Evolutionary conservation across 2,888 invertebrate genomes (phyloP), one percentile per base, ranked within the genome.

Genomic region (Malachius bipustulatus): DNA sequence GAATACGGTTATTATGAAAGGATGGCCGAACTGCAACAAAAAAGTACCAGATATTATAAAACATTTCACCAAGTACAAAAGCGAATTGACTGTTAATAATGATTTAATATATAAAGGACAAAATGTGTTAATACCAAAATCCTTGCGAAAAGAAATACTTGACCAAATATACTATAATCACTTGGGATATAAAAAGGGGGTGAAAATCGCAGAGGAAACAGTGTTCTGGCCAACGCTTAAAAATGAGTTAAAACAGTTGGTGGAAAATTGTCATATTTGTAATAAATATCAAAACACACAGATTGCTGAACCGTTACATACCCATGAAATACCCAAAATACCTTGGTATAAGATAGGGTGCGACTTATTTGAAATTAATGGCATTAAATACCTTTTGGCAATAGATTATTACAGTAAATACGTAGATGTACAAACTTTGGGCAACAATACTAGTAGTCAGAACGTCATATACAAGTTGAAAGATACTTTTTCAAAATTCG

Each of bases 371-470:
- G 30, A 44, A 35, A 16, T 36, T n/a, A 16, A 38, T n/a, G 30
- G 15, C n/a, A 19, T 15, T 11, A 36, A 39, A 24, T 42, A 38
- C 16, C 12, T 39, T 15, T 12, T 41, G 13, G 26, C 37, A 6
- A 30, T 42, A 4, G 40, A 43, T 27, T 36, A 40, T 38, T 43
- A 32, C 32, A 41, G 39, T n/a, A 39, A 41, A 34, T 41, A 35
- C 27, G 34, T 41, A 8, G 36, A 41, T 16, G n/a, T 41, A 6
- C 32, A 36, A 24, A 27, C 38, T 13, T 29, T 43, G 15, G 32
- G 37, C 9, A 32, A 39, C 27, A 15, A 35, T 27, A 30, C 39
- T 14, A 29, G 24, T 26, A 31, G 19, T 4, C 15, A 30, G 6
- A 34, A 30, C 8, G 30, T 15, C 13, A 27, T 36, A 26, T 28